These are phyloP conservation scores for Thymelicus acteon DNA, from an alignment of 2,888 invertebrate genomes.

Conservation along the genomic window DNA sequence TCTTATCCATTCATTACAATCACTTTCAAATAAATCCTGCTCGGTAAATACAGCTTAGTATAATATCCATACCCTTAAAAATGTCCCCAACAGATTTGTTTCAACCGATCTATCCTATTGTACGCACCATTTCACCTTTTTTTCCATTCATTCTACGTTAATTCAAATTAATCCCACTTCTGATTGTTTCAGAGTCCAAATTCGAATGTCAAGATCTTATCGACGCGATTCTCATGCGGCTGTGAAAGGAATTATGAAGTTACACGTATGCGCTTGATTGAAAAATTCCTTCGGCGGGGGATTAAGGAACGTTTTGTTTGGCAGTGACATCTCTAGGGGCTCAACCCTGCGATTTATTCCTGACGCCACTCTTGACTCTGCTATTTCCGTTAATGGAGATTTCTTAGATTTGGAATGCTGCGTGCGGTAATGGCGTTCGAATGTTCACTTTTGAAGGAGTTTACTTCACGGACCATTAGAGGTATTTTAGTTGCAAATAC, in stretches of 20 bases:
- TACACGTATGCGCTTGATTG: slow-evolving; percentile 74
- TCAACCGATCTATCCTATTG: slow-evolving; percentile 66
- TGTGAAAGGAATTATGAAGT: slow-evolving; percentile 72
- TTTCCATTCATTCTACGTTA: slow-evolving; percentile 45
- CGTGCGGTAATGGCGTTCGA: slow-evolving; percentile 28
- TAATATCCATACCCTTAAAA: slow-evolving; percentile 56
- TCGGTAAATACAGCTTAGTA: slow-evolving; percentile 7
- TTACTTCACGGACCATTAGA: slow-evolving; percentile 19
- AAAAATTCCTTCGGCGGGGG: slow-evolving; percentile 74
- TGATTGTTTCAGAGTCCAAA: slow-evolving; percentile 41
- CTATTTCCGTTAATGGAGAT: slow-evolving; percentile 56
- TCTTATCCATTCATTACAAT: background rate
- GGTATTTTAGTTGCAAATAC: background rate
- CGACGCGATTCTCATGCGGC: slow-evolving; percentile 58
- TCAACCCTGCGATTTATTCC: slow-evolving; percentile 59
- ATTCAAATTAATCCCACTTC: slow-evolving; percentile 42
- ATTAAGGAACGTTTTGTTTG: slow-evolving; percentile 65
- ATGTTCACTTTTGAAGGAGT: slow-evolving; percentile 27
- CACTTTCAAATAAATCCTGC: background rate
- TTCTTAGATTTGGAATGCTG: slow-evolving; percentile 41
- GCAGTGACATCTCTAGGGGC: slow-evolving; percentile 65
- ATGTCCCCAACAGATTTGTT: slow-evolving; percentile 68
- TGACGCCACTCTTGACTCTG: slow-evolving; percentile 35
- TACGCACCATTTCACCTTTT: slow-evolving; percentile 71
- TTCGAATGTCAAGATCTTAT: slow-evolving; percentile 58